phyloP scores from a whole-genome alignment of 2,888 invertebrate species.

The Brachyopa scutellaris region DNA sequence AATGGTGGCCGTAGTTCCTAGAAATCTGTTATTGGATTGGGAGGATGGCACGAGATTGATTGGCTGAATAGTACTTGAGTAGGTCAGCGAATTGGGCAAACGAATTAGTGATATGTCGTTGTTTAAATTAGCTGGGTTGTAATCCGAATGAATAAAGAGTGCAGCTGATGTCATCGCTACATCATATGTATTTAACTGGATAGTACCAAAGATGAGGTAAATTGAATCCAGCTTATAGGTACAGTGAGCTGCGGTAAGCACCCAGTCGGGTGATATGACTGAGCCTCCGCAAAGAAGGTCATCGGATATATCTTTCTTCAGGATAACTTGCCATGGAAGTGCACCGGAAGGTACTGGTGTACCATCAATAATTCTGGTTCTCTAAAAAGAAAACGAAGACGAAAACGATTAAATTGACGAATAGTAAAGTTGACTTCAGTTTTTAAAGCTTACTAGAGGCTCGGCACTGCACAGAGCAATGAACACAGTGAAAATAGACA shows the following conservation, averaged over 20 bases:
- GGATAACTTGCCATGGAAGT: conserved; percentile 80
- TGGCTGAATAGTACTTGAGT: conserved; percentile 75
- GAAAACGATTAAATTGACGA: no score
- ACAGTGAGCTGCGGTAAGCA: conserved; percentile 80
- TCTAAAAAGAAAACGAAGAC: conserved; percentile 56
- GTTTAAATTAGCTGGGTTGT: conserved; percentile 75
- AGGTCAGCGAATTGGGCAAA: conserved; percentile 75
- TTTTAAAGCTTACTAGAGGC: conserved; percentile 11
- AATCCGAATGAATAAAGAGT: conserved; percentile 77
- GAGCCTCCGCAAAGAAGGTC: conserved; percentile 79
- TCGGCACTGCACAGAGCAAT: background rate
- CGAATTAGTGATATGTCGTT: conserved; percentile 79
- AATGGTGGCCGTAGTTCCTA: conserved; percentile 75
- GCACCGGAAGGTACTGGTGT: conserved; percentile 75
- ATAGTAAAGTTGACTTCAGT: no score
- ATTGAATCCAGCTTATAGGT: conserved; percentile 75
- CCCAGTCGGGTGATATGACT: conserved; percentile 77
- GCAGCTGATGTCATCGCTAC: conserved; percentile 76
- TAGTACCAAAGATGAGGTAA: conserved; percentile 77
- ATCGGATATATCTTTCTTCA: conserved; percentile 77
- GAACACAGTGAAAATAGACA: background rate
- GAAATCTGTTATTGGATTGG: conserved; percentile 73
- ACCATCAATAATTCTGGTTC: conserved; percentile 77
- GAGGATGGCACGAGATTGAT: conserved; percentile 75
- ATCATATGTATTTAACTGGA: conserved; percentile 74